Base-by-base conservation (phyloP, 2,888 invertebrate genomes). In the Cosmopolites sordidus region DNA sequence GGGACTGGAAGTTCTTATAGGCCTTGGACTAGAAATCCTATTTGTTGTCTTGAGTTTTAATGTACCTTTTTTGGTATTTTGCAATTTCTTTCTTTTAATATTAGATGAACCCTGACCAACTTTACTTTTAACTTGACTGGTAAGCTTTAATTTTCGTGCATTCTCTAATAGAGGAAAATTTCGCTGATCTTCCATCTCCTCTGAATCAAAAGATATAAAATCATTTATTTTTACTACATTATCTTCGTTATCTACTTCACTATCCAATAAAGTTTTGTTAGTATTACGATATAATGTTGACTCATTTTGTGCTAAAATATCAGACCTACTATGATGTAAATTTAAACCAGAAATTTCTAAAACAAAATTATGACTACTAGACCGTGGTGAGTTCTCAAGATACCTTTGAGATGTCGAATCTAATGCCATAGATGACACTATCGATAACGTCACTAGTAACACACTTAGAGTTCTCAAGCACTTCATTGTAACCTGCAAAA, bases 371-470 rank as follows among this genome's bases (percentile, higher is more conserved):
- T 6, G 5, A 9, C 8, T 33, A 33, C 5, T 3, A 33, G 33
- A 12, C 11, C 11, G 17, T 5, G 40, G 9, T 11, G 40, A 16
- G 15, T 43, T 55, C 46, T 52, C 40, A 17, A 51, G 49, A 42
- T 73, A 72, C 73, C 73, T 72, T 64, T 70, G 61, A 60, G 71
- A 69, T 41, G 69, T 66, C 43, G 66, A 58, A 51, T 69, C 66
- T 54, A 64, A 54, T 48, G 69, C 67, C 56, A 66, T 58, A 42
- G 66, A 60, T 15, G 56, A 58, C 27, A 60, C 63, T 56, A 63
- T 54, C 38, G 62, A 56, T 18, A 65, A 56, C 41, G 67, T 56
- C 62, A 68, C 60, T 58, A 66, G 57, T 58, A 69, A 52, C 54
- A 69, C 60, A 58, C 64, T 61, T 54, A 66, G 56, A 49, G 62